Base-by-base conservation (phyloP, 1,140 invertebrate genomes). In the Drosophila orena region DNA sequence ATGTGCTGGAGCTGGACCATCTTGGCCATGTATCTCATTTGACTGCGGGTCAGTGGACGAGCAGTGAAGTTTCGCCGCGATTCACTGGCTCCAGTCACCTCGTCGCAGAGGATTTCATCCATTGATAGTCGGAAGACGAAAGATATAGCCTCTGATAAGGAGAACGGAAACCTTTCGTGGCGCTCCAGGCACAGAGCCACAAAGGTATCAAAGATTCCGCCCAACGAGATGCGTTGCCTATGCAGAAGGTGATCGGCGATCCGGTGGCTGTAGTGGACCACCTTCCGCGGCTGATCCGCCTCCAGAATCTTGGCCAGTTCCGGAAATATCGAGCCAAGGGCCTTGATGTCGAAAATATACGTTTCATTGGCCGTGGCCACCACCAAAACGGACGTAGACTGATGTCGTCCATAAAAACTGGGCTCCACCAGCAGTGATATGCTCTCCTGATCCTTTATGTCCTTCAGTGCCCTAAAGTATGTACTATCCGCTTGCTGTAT, bases 201-300 rank as follows among this genome's bases (percentile, higher is more conserved):
- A 30, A 85, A 86, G 2, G 77, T 60, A 37, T 85, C 81, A 3
- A 52, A 60, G 20, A 86, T 12, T 7, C 81, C 81, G 15, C 54
- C 54, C n/a, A 85, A 20, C 7, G 14, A 20, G 4, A 85, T 50
- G 7, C 57, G 40, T 12, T 86, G 74, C 10, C 44, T 46, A n/a
- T 70, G 38, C 7, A 14, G 12, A 3, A 85, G 37, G 6, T 74
- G 57, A 46, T 85, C 78, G 11, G 52, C 50, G 22, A 85, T 70
- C 0, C 81, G 81, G 43, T 85, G 78, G 12, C 78, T 59, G 17
- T 85, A 86, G 49, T 85, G 81, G 53, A 85, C 55, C 46, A 85
- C 44, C 24, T 85, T 85, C 4, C 61, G 34, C 0, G 81, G 81
- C 35, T 14, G 27, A 7, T 70, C 27, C 1, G 74, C 78, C 3